Evolutionary conservation across 1,140 invertebrate genomes (phyloP).

Genomic region (Trichonephila inaurata): DNA sequence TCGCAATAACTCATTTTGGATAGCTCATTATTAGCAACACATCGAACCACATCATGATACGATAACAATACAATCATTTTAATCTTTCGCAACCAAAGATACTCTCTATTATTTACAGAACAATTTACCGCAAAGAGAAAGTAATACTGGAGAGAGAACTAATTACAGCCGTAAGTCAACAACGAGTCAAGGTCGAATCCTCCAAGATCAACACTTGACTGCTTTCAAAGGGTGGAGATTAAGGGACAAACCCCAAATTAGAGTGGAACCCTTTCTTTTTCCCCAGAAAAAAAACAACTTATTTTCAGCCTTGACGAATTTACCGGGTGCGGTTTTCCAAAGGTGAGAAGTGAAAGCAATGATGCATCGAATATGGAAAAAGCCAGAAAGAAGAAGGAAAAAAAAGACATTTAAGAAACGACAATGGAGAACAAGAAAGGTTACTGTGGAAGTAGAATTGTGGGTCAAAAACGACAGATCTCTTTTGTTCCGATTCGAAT

Average conservation of each 20-base stretch:
- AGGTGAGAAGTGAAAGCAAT: constrained; percentile 58
- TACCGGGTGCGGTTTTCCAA: constrained; percentile 50
- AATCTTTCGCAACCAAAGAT: too few species aligned
- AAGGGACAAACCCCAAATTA: constrained; percentile 45
- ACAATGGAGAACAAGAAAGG: constrained; percentile 57
- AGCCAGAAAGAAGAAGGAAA: background rate
- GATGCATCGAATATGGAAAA: constrained; percentile 7
- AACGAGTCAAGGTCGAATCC: constrained; percentile 51
- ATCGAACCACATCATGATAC: too few species aligned
- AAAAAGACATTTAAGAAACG: constrained; percentile 13
- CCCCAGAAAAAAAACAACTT: constrained; percentile 3
- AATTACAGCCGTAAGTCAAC: constrained; percentile 7
- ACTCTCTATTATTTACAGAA: too few species aligned
- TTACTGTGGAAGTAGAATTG: constrained; percentile 65
- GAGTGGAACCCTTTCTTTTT: constrained; percentile 36
- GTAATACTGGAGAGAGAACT: background rate
- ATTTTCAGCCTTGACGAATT: constrained; percentile 58
- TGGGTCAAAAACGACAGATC: constrained; percentile 68
- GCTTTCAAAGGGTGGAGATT: constrained; percentile 15
- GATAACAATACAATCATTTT: too few species aligned
- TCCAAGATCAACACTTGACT: constrained; percentile 33
- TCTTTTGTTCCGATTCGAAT: constrained; percentile 33
- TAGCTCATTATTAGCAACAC: too few species aligned
- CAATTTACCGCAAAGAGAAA: background rate
- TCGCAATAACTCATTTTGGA: too few species aligned